Conservation (phyloP, 2,113 vertebrate genomes). For the Mesembrinibis cayennensis region DNA sequence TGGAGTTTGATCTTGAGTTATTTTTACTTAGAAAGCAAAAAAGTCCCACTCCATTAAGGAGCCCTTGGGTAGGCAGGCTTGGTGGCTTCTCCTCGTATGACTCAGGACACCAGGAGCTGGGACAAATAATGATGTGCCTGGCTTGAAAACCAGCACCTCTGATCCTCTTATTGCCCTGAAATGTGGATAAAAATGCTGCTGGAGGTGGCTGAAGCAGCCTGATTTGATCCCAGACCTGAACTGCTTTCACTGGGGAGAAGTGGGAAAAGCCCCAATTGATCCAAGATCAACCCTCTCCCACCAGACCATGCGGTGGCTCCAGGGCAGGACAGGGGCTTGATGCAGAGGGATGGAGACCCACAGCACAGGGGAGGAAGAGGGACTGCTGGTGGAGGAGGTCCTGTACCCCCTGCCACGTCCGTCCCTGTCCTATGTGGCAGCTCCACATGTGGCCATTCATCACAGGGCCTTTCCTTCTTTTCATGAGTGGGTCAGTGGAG, state of each 20-base stretch:
- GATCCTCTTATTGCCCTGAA: not conserved
- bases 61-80: not conserved
- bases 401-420: too few relatives aligned
- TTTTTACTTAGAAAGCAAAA: not conserved
- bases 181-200: not conserved
- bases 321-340: not conserved
- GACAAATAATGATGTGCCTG: not conserved
- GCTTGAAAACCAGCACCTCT: not conserved
- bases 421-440: not conserved
- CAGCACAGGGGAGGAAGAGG: not conserved
- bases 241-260: not conserved
- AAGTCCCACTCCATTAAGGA: not conserved
- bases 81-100: not conserved
- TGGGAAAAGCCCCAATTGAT: not conserved
- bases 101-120: not conserved
- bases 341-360: not conserved
- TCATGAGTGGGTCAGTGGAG: not conserved
- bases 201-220: not conserved
- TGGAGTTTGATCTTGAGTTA: not conserved
- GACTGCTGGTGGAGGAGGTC: not conserved
- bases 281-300: not conserved
- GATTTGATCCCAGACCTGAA: not conserved
- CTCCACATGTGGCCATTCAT: rapidly evolving
- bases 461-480: not conserved
- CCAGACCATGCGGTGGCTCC: not conserved